Base-by-base conservation (phyloP, 2,113 vertebrate genomes). In the Cairina moschata region DNA sequence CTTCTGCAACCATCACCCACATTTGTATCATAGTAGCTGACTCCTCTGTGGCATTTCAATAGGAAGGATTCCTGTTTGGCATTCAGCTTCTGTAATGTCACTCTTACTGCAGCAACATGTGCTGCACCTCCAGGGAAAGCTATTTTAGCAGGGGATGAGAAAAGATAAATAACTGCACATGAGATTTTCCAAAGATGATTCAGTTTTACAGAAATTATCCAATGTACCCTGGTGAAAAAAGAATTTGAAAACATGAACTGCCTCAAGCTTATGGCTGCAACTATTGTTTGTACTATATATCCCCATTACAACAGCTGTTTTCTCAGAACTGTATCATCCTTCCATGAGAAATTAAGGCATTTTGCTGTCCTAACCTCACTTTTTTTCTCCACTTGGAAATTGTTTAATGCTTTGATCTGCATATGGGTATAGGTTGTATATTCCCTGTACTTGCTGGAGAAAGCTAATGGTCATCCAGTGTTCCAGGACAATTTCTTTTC, bases 1-100 rank as follows among this genome's bases (percentile, higher is more conserved):
- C 22, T 87, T 87, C 58, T 42, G 38, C 59, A 80, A 50, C 20
- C 34, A 34, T 77, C 92, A 93, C n/a, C 50, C 36, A 74, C 50
- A 48, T 86, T 84, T 90, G 13, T 91, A 31, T 91, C 46, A 3
- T 50, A 56, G 66, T 79, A 67, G 50, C 65, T 71, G 88, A 72
- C 77, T 74, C 28, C 23, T 63, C 28, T 84, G 34, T 86, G 93
- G 73, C 62, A 89, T 94, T 93, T 95, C 44, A 52, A 29, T n/a
- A 95, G 54, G 62, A 89, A 90, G 44, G 67, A 85, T 75, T 89
- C 74, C 78, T 90, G 22, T 62, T 91, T 80, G 55, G 65, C 75
- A 69, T 92, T 93, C 82, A 68, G 59, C 68, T 93, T 87, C 72
- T 74, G 48, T 69, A 90, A 59, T 46, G 1, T 52, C 72, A 69